A percentile compares a stretch with the other conserved stretches of the same genome.
Evolutionary conservation across 2,888 invertebrate species (phyloP).

Genomic region (Homarus gammarus): DNA sequence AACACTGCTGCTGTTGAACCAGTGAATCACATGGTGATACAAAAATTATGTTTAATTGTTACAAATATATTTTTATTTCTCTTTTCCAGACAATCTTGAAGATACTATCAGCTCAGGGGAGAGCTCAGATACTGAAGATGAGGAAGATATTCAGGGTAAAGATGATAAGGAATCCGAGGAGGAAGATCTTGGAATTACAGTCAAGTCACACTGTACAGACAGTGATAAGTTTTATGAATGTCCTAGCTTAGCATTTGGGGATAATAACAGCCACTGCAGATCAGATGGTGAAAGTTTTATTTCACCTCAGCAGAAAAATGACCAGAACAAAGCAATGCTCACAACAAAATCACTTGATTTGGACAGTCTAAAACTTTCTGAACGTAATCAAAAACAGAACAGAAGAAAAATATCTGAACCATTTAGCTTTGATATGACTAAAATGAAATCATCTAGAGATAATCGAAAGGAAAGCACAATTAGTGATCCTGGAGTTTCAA

Average conservation of each 20-base stretch:
- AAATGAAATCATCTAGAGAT: conserved; percentile 38
- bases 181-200: neutral
- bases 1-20: too few species aligned
- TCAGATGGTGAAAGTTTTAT: neutral
- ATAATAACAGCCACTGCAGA: neutral
- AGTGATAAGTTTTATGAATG: neutral
- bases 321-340: neutral
- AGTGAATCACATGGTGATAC: too few species aligned
- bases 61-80: neutral
- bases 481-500: conserved; percentile 65
- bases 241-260: neutral
- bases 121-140: conserved; percentile 76
- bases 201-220: neutral
- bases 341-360: conserved; percentile 21
- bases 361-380: neutral
- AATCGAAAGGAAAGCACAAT: conserved; percentile 49
- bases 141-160: conserved; percentile 68
- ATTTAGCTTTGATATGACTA: conserved; percentile 16
- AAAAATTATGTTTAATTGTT: too few species aligned
- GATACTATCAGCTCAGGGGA: conserved; percentile 75
- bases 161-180: conserved; percentile 60
- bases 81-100: conserved; percentile 55
- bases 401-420: conserved; percentile 1
- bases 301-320: neutral
- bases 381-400: neutral